Percentiles rank a stretch among this genome's conserved stretches.
Conservation (phyloP, 1,140 invertebrate genomes). For the Sitobion miscanthi region DNA sequence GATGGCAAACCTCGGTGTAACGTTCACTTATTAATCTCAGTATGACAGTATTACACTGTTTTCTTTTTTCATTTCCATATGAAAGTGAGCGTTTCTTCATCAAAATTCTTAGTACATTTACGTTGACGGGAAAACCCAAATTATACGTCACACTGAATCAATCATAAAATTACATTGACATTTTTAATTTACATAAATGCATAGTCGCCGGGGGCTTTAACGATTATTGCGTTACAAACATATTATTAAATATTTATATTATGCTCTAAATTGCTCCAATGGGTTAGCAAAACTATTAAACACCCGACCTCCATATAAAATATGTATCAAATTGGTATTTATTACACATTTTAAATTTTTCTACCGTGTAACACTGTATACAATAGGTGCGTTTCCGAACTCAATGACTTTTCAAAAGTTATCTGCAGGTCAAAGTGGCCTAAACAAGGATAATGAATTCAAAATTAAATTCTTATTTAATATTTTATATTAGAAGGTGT, state of each 20-base stretch:
- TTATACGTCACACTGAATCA: not conserved
- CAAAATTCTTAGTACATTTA: not conserved
- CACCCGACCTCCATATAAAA: not conserved
- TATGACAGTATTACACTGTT: not conserved
- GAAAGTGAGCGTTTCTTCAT: not conserved
- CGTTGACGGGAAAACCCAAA: not conserved
- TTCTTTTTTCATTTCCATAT: not conserved
- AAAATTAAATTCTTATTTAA: conserved; percentile 23
- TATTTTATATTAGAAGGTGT: not conserved
- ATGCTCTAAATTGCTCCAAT: not conserved
- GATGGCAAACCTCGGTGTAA: not conserved
- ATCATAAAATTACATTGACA: not conserved
- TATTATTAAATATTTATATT: not conserved
- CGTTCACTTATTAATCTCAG: not conserved
- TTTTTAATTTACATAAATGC: not conserved
- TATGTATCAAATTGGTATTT: not conserved
- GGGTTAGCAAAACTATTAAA: not conserved
- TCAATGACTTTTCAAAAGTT: conserved; percentile 8
- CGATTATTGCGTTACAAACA: not conserved
- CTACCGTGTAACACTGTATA: not conserved
- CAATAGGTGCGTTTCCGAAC: not conserved
- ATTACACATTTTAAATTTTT: not conserved
- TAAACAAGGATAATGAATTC: not conserved
- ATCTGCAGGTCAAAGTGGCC: not conserved
- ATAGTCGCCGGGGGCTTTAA: not conserved